phyloP scores from a whole-genome alignment of 2,797 vertebrate genomes.

The Remorina albescens region DNA sequence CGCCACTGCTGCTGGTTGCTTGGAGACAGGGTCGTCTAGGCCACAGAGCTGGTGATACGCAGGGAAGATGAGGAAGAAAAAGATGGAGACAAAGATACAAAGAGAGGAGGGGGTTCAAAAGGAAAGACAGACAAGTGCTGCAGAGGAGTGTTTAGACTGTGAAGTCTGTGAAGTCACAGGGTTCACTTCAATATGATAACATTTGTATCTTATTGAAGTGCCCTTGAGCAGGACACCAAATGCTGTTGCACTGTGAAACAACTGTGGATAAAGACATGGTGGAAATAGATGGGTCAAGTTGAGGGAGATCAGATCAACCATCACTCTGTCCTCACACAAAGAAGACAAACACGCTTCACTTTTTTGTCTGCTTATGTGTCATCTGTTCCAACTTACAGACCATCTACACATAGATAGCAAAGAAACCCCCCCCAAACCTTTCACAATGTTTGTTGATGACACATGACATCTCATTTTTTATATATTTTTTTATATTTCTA shows the following conservation, averaged over 20 bases:
- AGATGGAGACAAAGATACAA: conserved; percentile 40
- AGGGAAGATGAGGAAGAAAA: conserved; percentile 59
- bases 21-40: conserved; percentile 80
- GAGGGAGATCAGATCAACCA: conserved; percentile 21
- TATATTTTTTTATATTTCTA: too few species aligned
- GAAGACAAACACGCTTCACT: too few species aligned
- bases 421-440: too few species aligned
- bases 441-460: neutral
- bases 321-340: too few species aligned
- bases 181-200: neutral
- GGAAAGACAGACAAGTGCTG: neutral
- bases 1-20: conserved; percentile 76
- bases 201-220: neutral
- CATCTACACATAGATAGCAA: neutral
- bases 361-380: too few species aligned
- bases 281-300: neutral
- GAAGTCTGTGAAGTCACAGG: neutral
- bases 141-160: neutral
- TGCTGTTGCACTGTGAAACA: neutral
- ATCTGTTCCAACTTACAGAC: neutral
- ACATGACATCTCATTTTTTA: rapidly evolving
- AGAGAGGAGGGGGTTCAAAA: conserved; percentile 14
- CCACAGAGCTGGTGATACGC: conserved; percentile 63
- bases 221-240: conserved; percentile 12
- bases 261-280: neutral